Base-by-base conservation (phyloP, 2,113 vertebrate species). In the Aramus guarauna region DNA sequence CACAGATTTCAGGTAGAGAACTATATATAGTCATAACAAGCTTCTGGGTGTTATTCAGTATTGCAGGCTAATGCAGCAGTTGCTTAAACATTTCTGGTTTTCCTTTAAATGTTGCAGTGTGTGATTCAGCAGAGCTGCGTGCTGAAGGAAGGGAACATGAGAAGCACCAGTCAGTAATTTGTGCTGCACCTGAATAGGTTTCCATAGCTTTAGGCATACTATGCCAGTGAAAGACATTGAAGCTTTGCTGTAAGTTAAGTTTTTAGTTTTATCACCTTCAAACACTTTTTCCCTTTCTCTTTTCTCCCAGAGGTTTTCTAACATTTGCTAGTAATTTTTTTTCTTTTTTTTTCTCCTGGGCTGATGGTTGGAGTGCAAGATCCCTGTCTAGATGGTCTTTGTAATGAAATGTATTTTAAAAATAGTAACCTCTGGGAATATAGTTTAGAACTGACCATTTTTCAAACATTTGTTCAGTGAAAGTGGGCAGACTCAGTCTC, bases 401-500 rank as follows among this genome's bases (percentile, higher is more conserved):
- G n/a, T 18, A 83, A 94, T 29, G 1, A 62, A 60, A 69, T 37
- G 6, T 71, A 15, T 69, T 93, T 83, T 89, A 20, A 90, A 87
- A 75, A 63, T 19, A 69, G 23, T 4, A 4, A 26, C 8, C 17
- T 76, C 39, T 91, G 71, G 48, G 58, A 56, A 41, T 48, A 6
- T 41, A 45, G 8, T 76, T 90, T 69, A 68, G 58, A 85, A 53
- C 32, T 58, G 34, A n/a, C 24, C 9, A 1, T 64, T 89, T 87
- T 75, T 94, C 30, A 75, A 75, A 23, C 60, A 62, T 67, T n/a
- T 78, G 3, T 62, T 74, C 52, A 55, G 3, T 56, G 66, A 37
- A 90, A 76, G 29, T 0, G 0, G 39, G 75, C 19, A 45, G 66
- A 80, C 0, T 0, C 22, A 45, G 68, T 72, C 58, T 82, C 6